These are phyloP conservation scores for Rissa tridactyla DNA, from an alignment of 2,113 vertebrate species.

Conservation along the genomic window DNA sequence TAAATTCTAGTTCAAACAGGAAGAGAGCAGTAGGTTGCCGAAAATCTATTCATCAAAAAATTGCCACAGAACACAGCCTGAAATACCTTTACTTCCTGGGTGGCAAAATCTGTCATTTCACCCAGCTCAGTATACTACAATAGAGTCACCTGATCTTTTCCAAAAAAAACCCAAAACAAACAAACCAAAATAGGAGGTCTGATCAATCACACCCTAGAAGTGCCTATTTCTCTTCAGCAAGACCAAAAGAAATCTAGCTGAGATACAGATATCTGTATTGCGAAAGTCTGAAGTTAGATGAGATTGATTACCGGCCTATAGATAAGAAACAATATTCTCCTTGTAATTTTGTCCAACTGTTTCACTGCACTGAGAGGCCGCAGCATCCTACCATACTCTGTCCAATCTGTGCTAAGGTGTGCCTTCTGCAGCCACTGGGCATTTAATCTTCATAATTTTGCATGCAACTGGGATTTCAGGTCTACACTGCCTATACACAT, in stretches of 20 bases:
- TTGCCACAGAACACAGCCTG: neutral
- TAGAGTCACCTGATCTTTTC: neutral
- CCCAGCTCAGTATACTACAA: neutral
- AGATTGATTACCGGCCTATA: neutral
- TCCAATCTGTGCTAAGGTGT: neutral
- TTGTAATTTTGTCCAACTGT: neutral
- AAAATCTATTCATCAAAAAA: neutral
- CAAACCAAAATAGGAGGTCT: neutral
- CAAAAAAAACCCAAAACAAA: neutral
- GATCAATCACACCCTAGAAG: neutral
- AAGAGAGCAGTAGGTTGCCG: neutral
- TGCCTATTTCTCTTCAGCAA: neutral
- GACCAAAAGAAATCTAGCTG: neutral
- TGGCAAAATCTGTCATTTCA: neutral
- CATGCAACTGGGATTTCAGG: neutral
- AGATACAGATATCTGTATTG: neutral
- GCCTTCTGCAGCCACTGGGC: neutral
- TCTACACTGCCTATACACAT: accelerated
- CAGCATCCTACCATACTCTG: neutral
- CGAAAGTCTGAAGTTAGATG: neutral
- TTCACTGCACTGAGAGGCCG: neutral
- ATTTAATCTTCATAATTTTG: neutral
- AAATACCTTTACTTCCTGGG: neutral
- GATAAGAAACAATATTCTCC: neutral
- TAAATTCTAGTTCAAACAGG: neutral